Evolutionary conservation across 2,888 invertebrate species (phyloP), one percentile per base, ranked within the genome.

Genomic region (Venustoraphidia nigricollis): DNA sequence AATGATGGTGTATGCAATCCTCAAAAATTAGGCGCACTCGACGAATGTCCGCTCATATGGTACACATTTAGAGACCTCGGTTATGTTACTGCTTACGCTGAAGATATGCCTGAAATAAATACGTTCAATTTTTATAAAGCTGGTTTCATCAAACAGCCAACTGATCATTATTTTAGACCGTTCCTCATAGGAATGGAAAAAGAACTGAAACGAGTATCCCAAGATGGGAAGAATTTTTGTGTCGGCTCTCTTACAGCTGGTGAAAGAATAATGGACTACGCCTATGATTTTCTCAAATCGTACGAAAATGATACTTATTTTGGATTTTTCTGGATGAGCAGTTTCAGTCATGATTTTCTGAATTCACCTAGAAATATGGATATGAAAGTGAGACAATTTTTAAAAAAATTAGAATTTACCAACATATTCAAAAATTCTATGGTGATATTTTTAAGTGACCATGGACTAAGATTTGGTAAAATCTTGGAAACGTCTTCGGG

Each of bases 151-250:
- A 64, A 73, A 9, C 76, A 78, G 1, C 92, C 93, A 0, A 82
- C 85, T 0, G 88, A 92, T 60, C 88, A 87, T 59, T 92, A 90
- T 55, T 69, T 85, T 53, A 71, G 86, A 46, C 83, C 89, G 0
- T 79, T 85, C 55, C 74, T 83, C 51, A 57, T 81, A 8, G 83
- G 82, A 9, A 75, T 79, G 0, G 83, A 84, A 63, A 71, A 69
- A 49, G 66, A 72, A 52, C 60, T 77, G 2, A 64, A 63, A 11
- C 67, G 69, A 36, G 69, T 71, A 49, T 62, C 66, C 3, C 70
- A 75, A 56, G 66, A 69, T 27, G 72, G 62, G 54, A 68, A 72
- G 56, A 71, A 64, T 46, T 79, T 70, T 48, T 82, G 81, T 56
- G 63, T 79, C 1, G 81, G 81, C 1, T 76, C 75, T 3, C 69